Evolutionary conservation across 2,797 vertebrate genomes (phyloP).

Genomic region (Triplophysa yarkandensis): DNA sequence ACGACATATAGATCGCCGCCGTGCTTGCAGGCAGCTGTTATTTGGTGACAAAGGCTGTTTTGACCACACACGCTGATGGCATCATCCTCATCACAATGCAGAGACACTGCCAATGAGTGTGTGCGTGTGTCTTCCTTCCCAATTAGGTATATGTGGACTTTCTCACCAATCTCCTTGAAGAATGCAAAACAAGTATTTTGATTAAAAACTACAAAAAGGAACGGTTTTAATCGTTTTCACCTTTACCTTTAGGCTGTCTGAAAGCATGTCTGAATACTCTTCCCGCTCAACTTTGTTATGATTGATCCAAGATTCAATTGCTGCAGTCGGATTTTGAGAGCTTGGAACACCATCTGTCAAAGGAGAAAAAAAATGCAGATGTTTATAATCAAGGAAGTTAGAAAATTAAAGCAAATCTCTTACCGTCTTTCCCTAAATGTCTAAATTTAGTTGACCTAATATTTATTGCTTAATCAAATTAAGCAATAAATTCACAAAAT

Average conservation of each 20-base stretch:
- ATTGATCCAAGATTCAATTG: conserved; percentile 95
- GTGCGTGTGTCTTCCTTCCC: conserved; percentile 95
- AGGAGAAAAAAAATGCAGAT: conserved; percentile 1
- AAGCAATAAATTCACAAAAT: too few relatives aligned
- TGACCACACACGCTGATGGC: conserved; percentile 94
- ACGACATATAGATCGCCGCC: conserved; percentile 94
- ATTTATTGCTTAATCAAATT: too few relatives aligned
- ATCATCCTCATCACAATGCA: conserved; percentile 94
- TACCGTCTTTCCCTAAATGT: too few relatives aligned
- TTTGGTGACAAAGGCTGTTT: conserved; percentile 97
- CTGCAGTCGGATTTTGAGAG: conserved; percentile 91
- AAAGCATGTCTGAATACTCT: conserved; percentile 86
- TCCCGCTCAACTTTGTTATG: conserved; percentile 96
- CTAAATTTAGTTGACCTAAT: not conserved
- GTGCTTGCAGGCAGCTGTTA: conserved; percentile 97
- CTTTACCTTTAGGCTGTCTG: conserved; percentile 89
- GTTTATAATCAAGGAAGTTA: not conserved
- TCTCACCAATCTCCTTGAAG: conserved; percentile 93
- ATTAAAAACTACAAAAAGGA: not conserved
- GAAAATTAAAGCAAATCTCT: too few relatives aligned
- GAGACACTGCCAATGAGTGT: conserved; percentile 92
- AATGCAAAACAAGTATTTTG: not conserved
- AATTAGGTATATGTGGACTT: conserved; percentile 97
- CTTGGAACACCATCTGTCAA: conserved; percentile 90
- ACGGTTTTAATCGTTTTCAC: not conserved